phyloP scores from a whole-genome alignment of 1,140 invertebrate species.

The Ridgeia piscesae region DNA sequence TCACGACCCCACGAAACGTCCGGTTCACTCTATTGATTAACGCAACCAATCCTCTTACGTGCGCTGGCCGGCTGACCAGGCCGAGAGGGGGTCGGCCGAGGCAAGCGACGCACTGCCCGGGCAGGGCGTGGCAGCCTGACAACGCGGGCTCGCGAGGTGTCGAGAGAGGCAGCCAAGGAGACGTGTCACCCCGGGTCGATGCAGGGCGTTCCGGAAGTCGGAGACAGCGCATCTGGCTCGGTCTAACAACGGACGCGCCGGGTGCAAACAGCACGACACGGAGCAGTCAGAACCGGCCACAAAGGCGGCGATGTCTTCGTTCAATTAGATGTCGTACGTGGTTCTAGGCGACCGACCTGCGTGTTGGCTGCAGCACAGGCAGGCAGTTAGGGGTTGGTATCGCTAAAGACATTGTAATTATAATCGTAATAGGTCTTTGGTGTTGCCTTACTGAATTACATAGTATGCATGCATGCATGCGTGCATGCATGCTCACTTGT shows the following conservation, averaged over 20 bases:
- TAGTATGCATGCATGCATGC: no score
- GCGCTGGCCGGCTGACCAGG: not conserved
- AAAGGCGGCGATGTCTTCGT: not conserved
- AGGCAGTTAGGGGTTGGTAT: not conserved
- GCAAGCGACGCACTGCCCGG: not conserved
- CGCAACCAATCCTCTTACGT: not conserved
- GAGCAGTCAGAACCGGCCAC: not conserved
- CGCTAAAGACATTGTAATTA: no score
- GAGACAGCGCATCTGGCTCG: not conserved
- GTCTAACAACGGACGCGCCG: no score
- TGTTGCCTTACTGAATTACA: not conserved
- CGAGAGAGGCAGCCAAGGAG: no score
- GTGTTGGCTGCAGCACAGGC: not conserved
- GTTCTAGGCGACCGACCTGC: not conserved
- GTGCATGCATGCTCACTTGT: not conserved
- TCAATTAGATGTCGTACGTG: not conserved
- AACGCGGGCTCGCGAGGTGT: not conserved
- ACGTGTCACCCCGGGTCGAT: not conserved
- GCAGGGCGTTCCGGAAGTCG: not conserved
- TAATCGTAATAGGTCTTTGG: no score
- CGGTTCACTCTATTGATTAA: not conserved
- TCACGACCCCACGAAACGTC: not conserved
- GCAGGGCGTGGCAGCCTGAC: not conserved
- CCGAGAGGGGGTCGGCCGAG: not conserved
- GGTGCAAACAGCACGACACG: not conserved